Evolutionary conservation across 2,797 vertebrate species (phyloP), one percentile per base, ranked within the genome.

Genomic region (Staurois parvus): DNA sequence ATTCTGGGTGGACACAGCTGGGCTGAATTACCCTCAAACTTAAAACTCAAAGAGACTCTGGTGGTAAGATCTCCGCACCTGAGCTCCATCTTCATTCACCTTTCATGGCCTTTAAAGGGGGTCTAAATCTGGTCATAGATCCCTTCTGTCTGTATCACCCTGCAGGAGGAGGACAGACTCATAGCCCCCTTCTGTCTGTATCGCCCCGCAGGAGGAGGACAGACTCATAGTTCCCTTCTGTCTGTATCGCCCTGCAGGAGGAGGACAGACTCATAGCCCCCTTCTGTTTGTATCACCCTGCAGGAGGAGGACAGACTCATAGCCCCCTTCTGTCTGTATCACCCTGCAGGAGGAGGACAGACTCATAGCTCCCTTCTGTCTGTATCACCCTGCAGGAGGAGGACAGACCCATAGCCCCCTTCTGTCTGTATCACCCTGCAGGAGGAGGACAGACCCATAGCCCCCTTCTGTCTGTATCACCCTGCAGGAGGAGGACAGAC

Each of bases 241-340:
- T 66, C 62, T 66, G 62, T 66, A 15, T 66, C 62, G 13, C 62
- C 62, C 62, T 66, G 62, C 62, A 64, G 59, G 26, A 64, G 59
- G 26, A 64, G 32, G 29, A 52, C 40, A 67, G 69, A 75, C n/a
- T 85, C 29, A 32, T 80, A 52, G 62, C 70, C 56, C 40, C 77
- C 62, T 59, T 74, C 70, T 77, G 24, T 84, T 32, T 72, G 56
- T 76, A 32, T 30, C 72, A 37, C 72, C 62, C 72, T 68, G 26
- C 62, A 48, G 62, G 52, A 9, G 72, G 80, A 82, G 59, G n/a
- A 70, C 7, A 74, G 70, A 21, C 48, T 83, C 37, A 37, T 37
- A 37, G 37, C 37, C n/a, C n/a, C n/a, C 59, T 26, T 64, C 21
- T 12, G 7, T 64, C n/a, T 26, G 59, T 64, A 13, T 64, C 59